A percentile compares a stretch with the other conserved stretches of the same genome.
Evolutionary conservation across 2,888 invertebrate genomes (phyloP).

Genomic region (Aplocera efformata): DNA sequence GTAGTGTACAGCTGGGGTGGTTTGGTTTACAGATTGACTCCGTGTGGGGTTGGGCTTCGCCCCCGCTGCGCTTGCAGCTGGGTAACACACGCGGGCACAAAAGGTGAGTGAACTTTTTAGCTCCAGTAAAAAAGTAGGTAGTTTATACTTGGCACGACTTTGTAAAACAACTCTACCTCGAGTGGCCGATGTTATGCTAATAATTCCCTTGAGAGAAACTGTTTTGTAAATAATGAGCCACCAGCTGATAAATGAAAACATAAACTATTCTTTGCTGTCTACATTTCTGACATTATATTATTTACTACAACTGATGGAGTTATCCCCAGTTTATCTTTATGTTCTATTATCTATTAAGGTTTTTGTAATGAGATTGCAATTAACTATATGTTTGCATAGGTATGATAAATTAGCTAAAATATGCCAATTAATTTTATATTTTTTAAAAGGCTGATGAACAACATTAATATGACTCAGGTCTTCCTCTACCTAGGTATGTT

Average conservation of each 20-base stretch:
- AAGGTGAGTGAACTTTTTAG: constrained; percentile 60
- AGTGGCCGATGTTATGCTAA: constrained; percentile 23
- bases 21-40: constrained; percentile 90
- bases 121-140: constrained; percentile 23
- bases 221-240: constrained; percentile 27
- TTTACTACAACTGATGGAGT: too few species aligned
- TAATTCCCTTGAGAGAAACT: constrained; percentile 13
- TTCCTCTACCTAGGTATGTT: too few species aligned
- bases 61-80: constrained; percentile 90
- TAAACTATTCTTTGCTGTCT: constrained; percentile 9
- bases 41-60: constrained; percentile 97
- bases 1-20: constrained; percentile 39
- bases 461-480: too few species aligned
- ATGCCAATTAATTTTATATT: too few species aligned
- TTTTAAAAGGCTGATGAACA: too few species aligned
- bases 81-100: constrained; percentile 81
- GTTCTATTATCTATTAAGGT: too few species aligned
- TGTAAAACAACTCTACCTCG: constrained; percentile 29
- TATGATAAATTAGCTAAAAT: too few species aligned
- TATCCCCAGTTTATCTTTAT: too few species aligned
- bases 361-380: too few species aligned
- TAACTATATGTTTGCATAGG: too few species aligned
- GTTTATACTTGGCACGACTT: constrained; percentile 37
- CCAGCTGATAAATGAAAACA: constrained; percentile 33
- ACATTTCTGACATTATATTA: neutral